These are phyloP conservation scores for Sciaenops ocellatus DNA, from an alignment of 2,797 vertebrate genomes.

Conservation along the genomic window DNA sequence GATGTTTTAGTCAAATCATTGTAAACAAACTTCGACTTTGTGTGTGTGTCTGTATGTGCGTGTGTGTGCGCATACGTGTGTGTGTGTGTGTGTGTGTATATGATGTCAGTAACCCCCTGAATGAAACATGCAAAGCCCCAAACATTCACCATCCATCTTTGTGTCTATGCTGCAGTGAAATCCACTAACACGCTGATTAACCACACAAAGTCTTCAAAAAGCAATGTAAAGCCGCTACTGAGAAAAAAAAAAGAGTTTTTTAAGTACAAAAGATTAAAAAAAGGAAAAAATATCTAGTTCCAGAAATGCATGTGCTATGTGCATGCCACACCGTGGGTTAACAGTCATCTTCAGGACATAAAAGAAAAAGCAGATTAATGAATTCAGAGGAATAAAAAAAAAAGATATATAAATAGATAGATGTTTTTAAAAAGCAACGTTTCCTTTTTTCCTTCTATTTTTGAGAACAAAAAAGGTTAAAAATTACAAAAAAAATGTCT, in stretches of 20 bases:
- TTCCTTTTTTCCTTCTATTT: conserved; percentile 88
- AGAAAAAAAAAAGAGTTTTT: conserved; percentile 76
- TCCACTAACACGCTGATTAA: conserved; percentile 82
- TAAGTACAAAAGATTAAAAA: conserved; percentile 80
- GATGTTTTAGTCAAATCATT: conserved; percentile 46
- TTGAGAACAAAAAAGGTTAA: conserved; percentile 85
- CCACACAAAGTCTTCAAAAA: conserved; percentile 83
- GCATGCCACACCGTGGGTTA: conserved; percentile 90
- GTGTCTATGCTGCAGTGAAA: conserved; percentile 81
- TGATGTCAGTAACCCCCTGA: conserved; percentile 56
- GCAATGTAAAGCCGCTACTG: conserved; percentile 85
- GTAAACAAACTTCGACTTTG: conserved; percentile 38
- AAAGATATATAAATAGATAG: conserved; percentile 85
- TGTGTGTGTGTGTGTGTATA: conserved; percentile 2
- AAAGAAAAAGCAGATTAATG: conserved; percentile 85
- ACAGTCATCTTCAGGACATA: conserved; percentile 89
- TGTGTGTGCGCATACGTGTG: conserved; percentile 12
- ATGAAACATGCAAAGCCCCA: conserved; percentile 67
- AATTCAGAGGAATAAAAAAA: conserved; percentile 83
- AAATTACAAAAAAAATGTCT: conserved; percentile 69
- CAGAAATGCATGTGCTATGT: conserved; percentile 92
- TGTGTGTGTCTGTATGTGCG: neutral
- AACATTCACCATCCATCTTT: conserved; percentile 77
- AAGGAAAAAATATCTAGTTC: conserved; percentile 85
- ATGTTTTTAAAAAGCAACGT: conserved; percentile 88